Base-by-base conservation (phyloP, 2,888 invertebrate genomes). In the Venustoraphidia nigricollis region DNA sequence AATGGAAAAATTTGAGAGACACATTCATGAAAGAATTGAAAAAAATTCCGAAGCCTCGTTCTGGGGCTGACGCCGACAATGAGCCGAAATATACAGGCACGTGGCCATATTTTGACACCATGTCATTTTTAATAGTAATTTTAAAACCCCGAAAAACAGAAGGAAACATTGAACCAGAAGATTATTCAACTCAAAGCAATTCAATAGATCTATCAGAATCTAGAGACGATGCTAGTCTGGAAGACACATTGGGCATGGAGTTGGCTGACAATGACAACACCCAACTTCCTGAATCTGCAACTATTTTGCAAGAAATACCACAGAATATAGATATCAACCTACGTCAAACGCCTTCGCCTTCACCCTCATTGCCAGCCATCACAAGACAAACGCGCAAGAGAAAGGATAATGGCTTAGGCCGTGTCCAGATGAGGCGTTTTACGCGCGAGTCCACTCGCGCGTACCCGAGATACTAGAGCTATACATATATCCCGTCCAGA, bases 371-470 rank as follows among this genome's bases (percentile, higher is more conserved):
- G 53, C 52, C 53, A 55, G 54, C 53, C 43, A 53, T 54, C 52
- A 53, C 53, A 54, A 55, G 51, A 41, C 53, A 55, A 55, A 54
- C 53, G 53, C 52, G 52, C 48, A 54, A 53, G 53, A 53, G 53
- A 55, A 55, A 54, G 53, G 50, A 53, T 53, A 52, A 45, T 27
- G 27, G 38, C 27, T 49, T 55, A 9, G 54, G n/a, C n/a, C n/a
- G n/a, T n/a, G n/a, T n/a, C n/a, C n/a, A n/a, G n/a, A n/a, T n/a
- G n/a, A n/a, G n/a, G n/a, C n/a, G n/a, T n/a, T n/a, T n/a, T n/a
- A n/a, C n/a, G n/a, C n/a, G n/a, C n/a, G n/a, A n/a, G n/a, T n/a
- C n/a, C n/a, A n/a, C n/a, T n/a, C n/a, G n/a, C n/a, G n/a, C n/a
- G n/a, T n/a, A n/a, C n/a, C n/a, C n/a, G n/a, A n/a, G n/a, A n/a